Conservation (phyloP, 1,140 invertebrate species). For the Ditylenchus dipsaci region DNA sequence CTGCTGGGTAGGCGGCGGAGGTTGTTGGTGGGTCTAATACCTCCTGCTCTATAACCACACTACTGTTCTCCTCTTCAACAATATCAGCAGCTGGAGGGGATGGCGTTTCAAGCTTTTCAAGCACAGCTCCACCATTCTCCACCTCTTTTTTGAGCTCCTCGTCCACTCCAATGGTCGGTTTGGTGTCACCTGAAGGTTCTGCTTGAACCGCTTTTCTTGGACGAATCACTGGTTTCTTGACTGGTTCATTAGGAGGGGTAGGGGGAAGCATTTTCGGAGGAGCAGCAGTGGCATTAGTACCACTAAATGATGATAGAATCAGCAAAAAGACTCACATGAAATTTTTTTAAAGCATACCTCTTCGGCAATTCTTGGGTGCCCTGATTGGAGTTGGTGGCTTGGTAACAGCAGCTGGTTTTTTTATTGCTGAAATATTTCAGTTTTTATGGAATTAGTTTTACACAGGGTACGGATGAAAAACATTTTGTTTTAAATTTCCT, state of each 20-base stretch:
- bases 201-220: slow-evolving; percentile 6
- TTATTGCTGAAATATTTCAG: too few relatives aligned
- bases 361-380: not conserved
- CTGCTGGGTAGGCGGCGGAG: too few relatives aligned
- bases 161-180: too few relatives aligned
- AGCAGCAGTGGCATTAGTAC: not conserved
- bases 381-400: not conserved
- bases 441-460: too few relatives aligned
- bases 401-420: too few relatives aligned
- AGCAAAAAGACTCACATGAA: not conserved
- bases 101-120: too few relatives aligned
- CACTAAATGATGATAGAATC: not conserved
- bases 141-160: too few relatives aligned
- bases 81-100: not conserved
- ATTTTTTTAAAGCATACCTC: not conserved
- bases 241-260: not conserved
- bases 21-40: not conserved
- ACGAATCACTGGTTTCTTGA: not conserved
- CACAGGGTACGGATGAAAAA: too few relatives aligned
- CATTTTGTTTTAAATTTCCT: too few relatives aligned
- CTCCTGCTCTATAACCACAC: not conserved
- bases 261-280: too few relatives aligned
- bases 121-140: too few relatives aligned
- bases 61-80: not conserved
- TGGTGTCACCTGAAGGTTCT: not conserved